phyloP scores from a whole-genome alignment of 2,113 vertebrate species.

The Ciconia boyciana region DNA sequence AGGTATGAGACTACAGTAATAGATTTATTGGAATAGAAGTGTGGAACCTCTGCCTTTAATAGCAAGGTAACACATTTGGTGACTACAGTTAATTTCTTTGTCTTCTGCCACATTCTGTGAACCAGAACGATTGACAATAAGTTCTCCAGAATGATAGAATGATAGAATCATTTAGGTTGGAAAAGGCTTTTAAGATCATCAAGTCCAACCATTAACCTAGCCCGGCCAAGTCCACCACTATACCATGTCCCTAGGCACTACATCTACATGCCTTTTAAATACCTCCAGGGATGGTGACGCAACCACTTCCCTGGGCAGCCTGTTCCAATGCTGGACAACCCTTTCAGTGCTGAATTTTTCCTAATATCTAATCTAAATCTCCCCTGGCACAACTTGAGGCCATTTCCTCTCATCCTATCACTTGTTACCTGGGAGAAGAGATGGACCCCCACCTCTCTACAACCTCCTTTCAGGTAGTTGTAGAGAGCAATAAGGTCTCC shows the following conservation, averaged over 20 bases:
- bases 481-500: neutral
- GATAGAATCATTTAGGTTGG: neutral
- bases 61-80: neutral
- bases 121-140: neutral
- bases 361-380: neutral
- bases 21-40: neutral
- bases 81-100: neutral
- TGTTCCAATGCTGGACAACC: neutral
- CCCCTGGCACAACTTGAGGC: neutral
- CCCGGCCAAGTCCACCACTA: neutral
- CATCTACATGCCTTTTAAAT: neutral
- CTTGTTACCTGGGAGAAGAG: neutral
- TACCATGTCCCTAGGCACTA: neutral
- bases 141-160: neutral
- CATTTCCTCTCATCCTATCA: neutral
- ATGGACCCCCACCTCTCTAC: rapidly evolving
- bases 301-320: neutral
- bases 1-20: neutral
- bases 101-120: neutral
- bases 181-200: neutral
- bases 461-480: neutral
- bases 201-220: rapidly evolving
- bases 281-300: neutral
- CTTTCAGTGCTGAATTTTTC: neutral
- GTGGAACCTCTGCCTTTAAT: neutral